Evolutionary conservation across 2,888 invertebrate genomes (phyloP), one percentile per base, ranked within the genome.

Genomic region (Drosophila macrospina): DNA sequence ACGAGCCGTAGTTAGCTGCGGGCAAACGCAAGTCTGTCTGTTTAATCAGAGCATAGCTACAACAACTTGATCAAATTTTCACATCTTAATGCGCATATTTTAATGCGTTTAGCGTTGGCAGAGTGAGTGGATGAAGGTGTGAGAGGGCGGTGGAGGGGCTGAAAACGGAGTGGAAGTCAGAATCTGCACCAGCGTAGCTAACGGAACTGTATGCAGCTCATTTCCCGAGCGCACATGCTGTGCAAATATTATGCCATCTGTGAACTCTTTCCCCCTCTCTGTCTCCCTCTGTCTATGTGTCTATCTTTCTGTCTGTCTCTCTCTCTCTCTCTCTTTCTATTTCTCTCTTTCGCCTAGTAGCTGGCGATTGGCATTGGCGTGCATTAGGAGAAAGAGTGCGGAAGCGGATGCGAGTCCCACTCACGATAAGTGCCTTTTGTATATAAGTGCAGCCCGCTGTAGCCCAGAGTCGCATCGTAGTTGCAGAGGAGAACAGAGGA

Each of bases 341-440:
- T 0, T 2, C n/a, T 11, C 30, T 10, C 2, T 24, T 1, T n/a
- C 32, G 4, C 3, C 13, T 11, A 13, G 20, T 20, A 2, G 20
- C 28, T 62, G 63, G 59, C 71, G 66, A 66, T 78, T 70, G 78
- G 66, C 62, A 69, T 70, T 74, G 82, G 66, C 56, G 68, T 68
- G 64, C 82, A 79, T 79, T 78, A 79, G 79, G 61, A 69, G 63
- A 69, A 63, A 65, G 73, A 42, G 68, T 48, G 60, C 79, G 79
- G 79, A 79, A 78, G 62, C 79, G 79, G 79, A 79, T 74, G 75
- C 75, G 45, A 79, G 79, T 81, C 71, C 69, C 82, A 79, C 79
- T 79, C 79, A 78, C 82, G 79, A 78, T 79, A 79, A 79, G 79
- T 79, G 79, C 79, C 79, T 78, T 73, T 78, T 78, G 78, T 41